Evolutionary conservation across 2,113 vertebrate genomes (phyloP).

Genomic region (Prionailurus bengalensis): DNA sequence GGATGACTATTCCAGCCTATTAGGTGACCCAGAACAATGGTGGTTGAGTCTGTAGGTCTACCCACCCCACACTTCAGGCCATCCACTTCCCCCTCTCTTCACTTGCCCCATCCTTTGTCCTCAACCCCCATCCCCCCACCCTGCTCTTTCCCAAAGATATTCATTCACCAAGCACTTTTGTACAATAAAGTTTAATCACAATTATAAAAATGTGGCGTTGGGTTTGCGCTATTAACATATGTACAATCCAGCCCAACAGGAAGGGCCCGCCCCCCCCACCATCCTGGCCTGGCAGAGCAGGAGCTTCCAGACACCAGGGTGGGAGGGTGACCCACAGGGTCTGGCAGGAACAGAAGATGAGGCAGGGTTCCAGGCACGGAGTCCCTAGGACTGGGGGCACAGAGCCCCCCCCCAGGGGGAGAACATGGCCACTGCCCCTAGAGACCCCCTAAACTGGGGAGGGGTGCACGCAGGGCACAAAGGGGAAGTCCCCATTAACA

Average conservation of each 20-base stretch:
- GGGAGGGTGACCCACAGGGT: constrained; percentile 74
- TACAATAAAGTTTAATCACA: constrained; percentile 90
- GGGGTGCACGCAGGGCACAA: constrained; percentile 76
- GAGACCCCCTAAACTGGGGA: constrained; percentile 79
- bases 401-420: constrained; percentile 70
- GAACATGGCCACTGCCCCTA: constrained; percentile 83
- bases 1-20: neutral
- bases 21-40: neutral
- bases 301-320: constrained; percentile 62
- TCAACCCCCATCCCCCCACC: neutral
- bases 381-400: constrained; percentile 70
- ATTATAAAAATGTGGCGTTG: constrained; percentile 88
- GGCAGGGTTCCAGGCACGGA: constrained; percentile 84
- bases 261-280: constrained; percentile 65
- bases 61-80: neutral
- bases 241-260: constrained; percentile 84
- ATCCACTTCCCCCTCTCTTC: neutral
- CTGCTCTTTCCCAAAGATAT: constrained; percentile 65
- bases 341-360: constrained; percentile 78
- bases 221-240: constrained; percentile 87
- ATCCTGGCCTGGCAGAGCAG: constrained; percentile 58
- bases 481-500: constrained; percentile 77
- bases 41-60: neutral
- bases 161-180: constrained; percentile 78
- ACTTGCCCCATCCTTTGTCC: neutral